phyloP scores from a whole-genome alignment of 2,797 vertebrate species.

The Eurystomus glaucurus region DNA sequence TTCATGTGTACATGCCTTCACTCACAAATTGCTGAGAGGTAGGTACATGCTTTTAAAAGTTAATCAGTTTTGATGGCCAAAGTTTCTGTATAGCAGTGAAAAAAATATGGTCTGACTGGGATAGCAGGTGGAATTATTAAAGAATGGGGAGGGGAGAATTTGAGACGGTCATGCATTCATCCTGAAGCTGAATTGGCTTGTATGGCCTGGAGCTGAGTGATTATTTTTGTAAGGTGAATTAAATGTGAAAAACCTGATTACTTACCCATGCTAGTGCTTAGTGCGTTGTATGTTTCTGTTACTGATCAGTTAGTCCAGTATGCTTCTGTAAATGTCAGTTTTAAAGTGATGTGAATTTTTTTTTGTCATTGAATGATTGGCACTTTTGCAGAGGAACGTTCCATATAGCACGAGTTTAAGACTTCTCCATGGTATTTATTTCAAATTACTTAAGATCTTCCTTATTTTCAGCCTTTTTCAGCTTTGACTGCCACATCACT shows the following conservation, averaged over 20 bases:
- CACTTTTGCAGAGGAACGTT: not conserved
- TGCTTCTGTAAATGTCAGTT: not conserved
- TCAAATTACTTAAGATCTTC: not conserved
- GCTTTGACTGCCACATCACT: not conserved
- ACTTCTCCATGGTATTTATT: not conserved
- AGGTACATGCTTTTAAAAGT: not conserved
- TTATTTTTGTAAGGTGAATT: not conserved
- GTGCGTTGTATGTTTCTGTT: not conserved
- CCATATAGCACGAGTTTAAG: not conserved
- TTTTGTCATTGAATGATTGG: not conserved
- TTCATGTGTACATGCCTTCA: not conserved
- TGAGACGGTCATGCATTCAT: not conserved
- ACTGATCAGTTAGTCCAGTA: not conserved
- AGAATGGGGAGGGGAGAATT: not conserved
- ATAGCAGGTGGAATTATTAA: not conserved
- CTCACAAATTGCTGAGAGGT: not conserved
- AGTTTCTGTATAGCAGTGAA: not conserved
- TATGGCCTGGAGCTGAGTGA: not conserved
- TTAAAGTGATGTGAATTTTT: not conserved
- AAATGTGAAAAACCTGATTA: not conserved
- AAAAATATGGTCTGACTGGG: accelerated
- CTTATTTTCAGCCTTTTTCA: not conserved
- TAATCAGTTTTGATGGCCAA: not conserved
- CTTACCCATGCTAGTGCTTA: not conserved
- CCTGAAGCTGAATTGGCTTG: not conserved